Base-by-base conservation (phyloP, 2,888 invertebrate genomes). In the Drosophila prolongata region DNA sequence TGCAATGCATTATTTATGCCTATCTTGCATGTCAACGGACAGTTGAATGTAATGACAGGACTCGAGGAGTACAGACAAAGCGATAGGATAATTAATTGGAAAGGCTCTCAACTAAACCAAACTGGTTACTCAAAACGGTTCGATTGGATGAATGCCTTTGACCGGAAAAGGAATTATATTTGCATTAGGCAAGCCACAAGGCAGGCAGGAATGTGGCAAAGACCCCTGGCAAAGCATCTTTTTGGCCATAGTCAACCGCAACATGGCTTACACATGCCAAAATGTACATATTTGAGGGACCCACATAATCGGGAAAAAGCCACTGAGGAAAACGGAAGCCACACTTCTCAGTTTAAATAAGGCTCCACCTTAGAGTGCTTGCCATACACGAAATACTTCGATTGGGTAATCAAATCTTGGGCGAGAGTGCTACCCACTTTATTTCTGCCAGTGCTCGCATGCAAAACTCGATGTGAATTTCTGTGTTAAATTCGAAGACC, bases 1-100 rank as follows among this genome's bases (percentile, higher is more conserved):
- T 70, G 68, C 52, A 74, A 44, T 57, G 69, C 47, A 70, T 70
- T 60, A 65, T 62, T 66, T 61, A 66, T 72, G 58, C 49, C 57
- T 11, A 44, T 2, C 35, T 61, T 49, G 75, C 71, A 71, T 71
- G 71, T 19, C 46, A 3, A 3, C 44, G 13, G 27, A 46, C 58
- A 49, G 76, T 87, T 61, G 54, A 50, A 43, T 49, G 35, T 27
- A 62, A 38, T 58, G 27, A 6, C 16, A 27, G 47, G 16, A 27
- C 65, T 34, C 19, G 3, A 19, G 3, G 19, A 19, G 19, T 19
- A 19, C 19, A 3, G 19, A 19, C 19, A 24, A 24, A 24, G 24
- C 24, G 68, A 16, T 6, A 1, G n/a, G 40, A 37, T 70, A 70
- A 70, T 74, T 74, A 74, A 70, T 65, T 74, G 66, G 13, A 72